Evolutionary conservation across 2,888 invertebrate genomes (phyloP), one percentile per base, ranked within the genome.

Genomic region (Dioctria linearis): DNA sequence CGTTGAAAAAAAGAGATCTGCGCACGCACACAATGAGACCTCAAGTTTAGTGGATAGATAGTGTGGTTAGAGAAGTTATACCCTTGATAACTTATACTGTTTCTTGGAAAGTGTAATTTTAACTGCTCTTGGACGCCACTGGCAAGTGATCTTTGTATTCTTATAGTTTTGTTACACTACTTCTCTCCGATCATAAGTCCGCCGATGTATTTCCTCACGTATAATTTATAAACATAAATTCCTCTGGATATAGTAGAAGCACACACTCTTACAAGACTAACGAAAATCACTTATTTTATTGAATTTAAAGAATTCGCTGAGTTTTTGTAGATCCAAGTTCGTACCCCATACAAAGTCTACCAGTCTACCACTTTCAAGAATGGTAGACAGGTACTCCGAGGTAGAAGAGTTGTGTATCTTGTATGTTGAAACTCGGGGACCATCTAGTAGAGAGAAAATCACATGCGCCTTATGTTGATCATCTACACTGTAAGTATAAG

Each of bases 231-330:
- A 25, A 25, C 25, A 25, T 25, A 25, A 25, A 25, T 25, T 25
- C 25, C 25, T 25, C 25, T 25, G 25, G 25, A 25, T 25, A 25
- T 25, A 25, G 25, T 25, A 1, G 25, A 2, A 25, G 25, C 25
- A 25, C 51, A 69, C 69, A 69, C 69, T 69, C 49, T 69, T 51
- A 51, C 49, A 69, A 39, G 57, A 42, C 42, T 42, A 40, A 57
- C 57, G 73, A 73, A 59, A 59, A 73, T 73, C 73, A 73, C 73
- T 73, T 59, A 59, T 73, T 73, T 73, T 79, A 79, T 57, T 67
- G 67, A 79, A 25, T 25, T 25, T 25, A 25, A 25, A 25, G 25
- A 25, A 25, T 25, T 25, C 25, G 25, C 25, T 25, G 25, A 25
- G 25, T 25, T 25, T 25, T 25, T 25, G 25, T 25, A 25, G 25